phyloP scores from a whole-genome alignment of 2,113 vertebrate genomes.

The Ageneiosus marmoratus region DNA sequence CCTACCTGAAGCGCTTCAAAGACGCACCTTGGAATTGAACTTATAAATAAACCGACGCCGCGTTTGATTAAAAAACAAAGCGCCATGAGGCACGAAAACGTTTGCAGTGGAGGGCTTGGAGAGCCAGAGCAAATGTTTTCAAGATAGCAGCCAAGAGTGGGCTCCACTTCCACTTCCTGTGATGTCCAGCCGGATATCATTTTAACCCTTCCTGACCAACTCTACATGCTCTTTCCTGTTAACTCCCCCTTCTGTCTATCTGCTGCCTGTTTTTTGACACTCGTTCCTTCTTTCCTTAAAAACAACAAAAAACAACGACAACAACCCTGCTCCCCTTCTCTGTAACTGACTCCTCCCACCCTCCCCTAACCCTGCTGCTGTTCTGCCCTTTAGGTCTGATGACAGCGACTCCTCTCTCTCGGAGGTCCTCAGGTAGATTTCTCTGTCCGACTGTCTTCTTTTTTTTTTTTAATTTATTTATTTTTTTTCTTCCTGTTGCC shows the following conservation, averaged over 20 bases:
- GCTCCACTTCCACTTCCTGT: slow-evolving; percentile 37
- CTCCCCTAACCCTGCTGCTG: slow-evolving; percentile 88
- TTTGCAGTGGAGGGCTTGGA: neutral
- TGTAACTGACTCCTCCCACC: slow-evolving; percentile 59
- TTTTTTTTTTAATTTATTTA: slow-evolving; percentile 8
- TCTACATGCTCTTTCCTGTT: slow-evolving; percentile 54
- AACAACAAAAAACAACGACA: neutral
- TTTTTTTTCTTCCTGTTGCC: slow-evolving; percentile 51
- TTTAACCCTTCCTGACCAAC: slow-evolving; percentile 43
- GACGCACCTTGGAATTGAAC: neutral
- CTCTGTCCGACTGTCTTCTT: slow-evolving; percentile 65
- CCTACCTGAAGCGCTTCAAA: slow-evolving; percentile 2
- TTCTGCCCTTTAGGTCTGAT: slow-evolving; percentile 98
- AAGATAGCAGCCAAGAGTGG: slow-evolving; percentile 31
- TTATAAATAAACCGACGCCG: neutral
- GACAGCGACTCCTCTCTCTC: slow-evolving; percentile 99
- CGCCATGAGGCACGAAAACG: neutral
- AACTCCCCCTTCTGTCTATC: slow-evolving; percentile 36
- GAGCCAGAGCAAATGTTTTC: slow-evolving; percentile 36
- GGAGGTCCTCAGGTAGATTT: slow-evolving; percentile 99
- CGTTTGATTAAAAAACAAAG: neutral
- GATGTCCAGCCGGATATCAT: slow-evolving; percentile 32
- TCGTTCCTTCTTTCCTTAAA: neutral
- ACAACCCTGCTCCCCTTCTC: slow-evolving; percentile 23
- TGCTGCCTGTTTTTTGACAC: slow-evolving; percentile 48